Base-by-base conservation (phyloP, 2,113 vertebrate species). In the Neolamprologus modestus region DNA sequence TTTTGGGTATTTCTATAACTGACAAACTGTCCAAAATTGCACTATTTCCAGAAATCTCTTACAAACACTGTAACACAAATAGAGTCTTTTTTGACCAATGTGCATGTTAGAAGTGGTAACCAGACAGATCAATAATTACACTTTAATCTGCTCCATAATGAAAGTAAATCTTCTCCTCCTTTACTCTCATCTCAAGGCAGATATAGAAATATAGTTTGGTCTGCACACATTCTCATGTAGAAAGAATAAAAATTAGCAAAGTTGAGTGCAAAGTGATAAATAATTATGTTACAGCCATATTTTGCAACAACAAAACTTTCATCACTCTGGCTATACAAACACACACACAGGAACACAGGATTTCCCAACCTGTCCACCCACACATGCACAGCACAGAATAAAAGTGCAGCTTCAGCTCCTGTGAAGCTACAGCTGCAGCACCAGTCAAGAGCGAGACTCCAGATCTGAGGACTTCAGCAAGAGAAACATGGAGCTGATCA, bases 401-500 rank as follows among this genome's bases (percentile, higher is more conserved):
- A 96, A 95, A 85, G 84, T 8, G 5, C 76, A 35, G 13, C 5
- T 33, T 66, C 17, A 68, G 76, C 53, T 37, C n/a, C n/a, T 40
- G 42, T 45, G 33, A 7, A 66, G 40, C n/a, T 16, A 50, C 59
- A 37, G 83, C 82, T 84, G 68, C 79, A 81, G 59, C 68, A 55
- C 76, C 17, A n/a, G 42, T 90, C 78, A 81, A 63, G 59, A 19
- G 63, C 16, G 37, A 84, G 82, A 50, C 61, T 79, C 50, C 24
- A 79, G 55, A 63, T 50, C 26, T 16, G 76, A 87, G 83, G 82
- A 88, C 81, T 31, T 83, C 83, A 78, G 35, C 54, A 6, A 87
- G 80, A 90, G 61, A 8, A 94, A 9, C 87, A 96, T 97, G 96
- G 89, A 91, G 80, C 84, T 86, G 31, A 6, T 95, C 87, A 78